These are phyloP conservation scores for Leptodirus hochenwartii DNA, from an alignment of 2,888 invertebrate genomes.

Conservation along the genomic window DNA sequence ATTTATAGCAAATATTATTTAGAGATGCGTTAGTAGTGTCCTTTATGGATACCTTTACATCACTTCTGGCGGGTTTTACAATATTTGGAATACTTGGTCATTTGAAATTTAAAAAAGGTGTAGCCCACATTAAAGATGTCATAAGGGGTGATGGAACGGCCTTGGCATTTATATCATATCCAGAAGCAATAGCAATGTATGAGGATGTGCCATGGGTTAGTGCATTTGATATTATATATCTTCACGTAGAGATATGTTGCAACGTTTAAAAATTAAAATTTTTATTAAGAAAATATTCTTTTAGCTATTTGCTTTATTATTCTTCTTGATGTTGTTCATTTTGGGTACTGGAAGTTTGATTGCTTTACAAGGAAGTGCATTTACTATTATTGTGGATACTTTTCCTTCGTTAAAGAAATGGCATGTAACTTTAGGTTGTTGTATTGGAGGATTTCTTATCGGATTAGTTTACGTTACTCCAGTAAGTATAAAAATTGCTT, in stretches of 20 bases:
- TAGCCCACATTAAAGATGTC: conserved; percentile 40
- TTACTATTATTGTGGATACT: conserved; percentile 49
- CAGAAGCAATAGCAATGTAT: conserved; percentile 62
- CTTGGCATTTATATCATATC: conserved; percentile 66
- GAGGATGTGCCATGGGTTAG: conserved; percentile 48
- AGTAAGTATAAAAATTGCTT: conserved; percentile 26
- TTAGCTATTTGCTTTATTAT: conserved; percentile 58
- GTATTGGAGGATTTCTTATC: conserved; percentile 34
- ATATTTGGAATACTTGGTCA: conserved; percentile 71
- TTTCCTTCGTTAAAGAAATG: conserved; percentile 41
- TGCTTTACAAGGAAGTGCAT: conserved; percentile 47
- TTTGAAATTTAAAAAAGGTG: conserved; percentile 44
- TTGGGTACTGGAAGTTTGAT: conserved; percentile 64
- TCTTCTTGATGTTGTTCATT: conserved; percentile 67
- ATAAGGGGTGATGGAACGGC: conserved; percentile 55
- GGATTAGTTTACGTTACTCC: conserved; percentile 60
- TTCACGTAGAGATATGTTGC: too few relatives aligned
- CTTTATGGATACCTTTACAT: conserved; percentile 62
- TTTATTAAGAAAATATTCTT: too few relatives aligned
- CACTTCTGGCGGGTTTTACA: conserved; percentile 59
- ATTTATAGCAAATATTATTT: conserved; percentile 11
- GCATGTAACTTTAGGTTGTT: conserved; percentile 33
- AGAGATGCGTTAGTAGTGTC: conserved; percentile 67
- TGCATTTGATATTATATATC: too few relatives aligned
- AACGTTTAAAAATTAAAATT: too few relatives aligned